Evolutionary conservation across 2,888 invertebrate species (phyloP).

Genomic region (Flexamia atlantica): DNA sequence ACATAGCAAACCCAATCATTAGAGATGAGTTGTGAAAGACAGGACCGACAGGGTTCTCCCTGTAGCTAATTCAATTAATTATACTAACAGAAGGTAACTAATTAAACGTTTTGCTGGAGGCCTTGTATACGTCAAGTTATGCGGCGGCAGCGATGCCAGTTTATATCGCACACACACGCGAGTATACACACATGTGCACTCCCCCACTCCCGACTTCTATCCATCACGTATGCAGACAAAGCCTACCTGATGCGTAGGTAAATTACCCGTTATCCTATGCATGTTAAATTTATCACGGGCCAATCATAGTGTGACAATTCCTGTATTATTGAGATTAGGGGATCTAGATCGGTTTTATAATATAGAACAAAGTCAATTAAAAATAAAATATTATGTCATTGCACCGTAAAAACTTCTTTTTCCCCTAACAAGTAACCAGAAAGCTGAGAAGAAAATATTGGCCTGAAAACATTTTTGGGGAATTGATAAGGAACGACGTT

Average conservation of each 20-base stretch:
- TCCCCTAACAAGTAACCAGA: too few species aligned
- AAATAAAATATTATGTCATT: too few species aligned
- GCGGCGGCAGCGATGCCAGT: background rate
- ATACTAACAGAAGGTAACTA: conserved; percentile 31
- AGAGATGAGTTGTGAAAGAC: background rate
- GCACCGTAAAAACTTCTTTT: too few species aligned
- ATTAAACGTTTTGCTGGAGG: conserved; percentile 29
- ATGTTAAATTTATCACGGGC: conserved; percentile 14
- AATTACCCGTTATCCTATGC: background rate
- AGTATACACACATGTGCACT: background rate
- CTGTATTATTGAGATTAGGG: background rate
- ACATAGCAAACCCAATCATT: background rate
- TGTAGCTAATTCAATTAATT: conserved; percentile 8
- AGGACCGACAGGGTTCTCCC: background rate
- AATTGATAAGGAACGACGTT: too few species aligned
- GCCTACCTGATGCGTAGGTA: conserved; percentile 4
- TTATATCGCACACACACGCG: background rate
- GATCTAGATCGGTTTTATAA: too few species aligned
- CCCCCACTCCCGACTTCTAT: background rate
- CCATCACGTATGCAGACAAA: background rate
- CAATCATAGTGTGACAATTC: conserved; percentile 21
- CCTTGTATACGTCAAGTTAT: conserved; percentile 26
- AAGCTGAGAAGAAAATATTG: too few species aligned
- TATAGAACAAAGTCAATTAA: too few species aligned
- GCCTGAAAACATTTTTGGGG: too few species aligned